Evolutionary conservation across 2,113 vertebrate species (phyloP).

Genomic region (Poeciliopsis turrubarensis): DNA sequence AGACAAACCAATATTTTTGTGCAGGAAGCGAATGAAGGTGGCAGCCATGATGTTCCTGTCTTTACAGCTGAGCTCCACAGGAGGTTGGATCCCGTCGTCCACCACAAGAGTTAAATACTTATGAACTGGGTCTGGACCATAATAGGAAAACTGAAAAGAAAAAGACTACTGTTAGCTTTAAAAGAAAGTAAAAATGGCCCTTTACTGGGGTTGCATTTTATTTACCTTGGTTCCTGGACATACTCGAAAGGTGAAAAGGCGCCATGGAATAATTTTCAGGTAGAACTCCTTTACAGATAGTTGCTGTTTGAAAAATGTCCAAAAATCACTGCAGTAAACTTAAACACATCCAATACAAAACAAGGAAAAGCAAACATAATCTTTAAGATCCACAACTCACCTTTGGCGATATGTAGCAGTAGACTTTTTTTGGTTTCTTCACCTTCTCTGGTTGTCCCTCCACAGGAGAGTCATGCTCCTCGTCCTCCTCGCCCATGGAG

Average conservation of each 20-base stretch:
- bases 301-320: constrained; percentile 83
- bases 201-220: background rate
- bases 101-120: constrained; percentile 94
- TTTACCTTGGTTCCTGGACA: constrained; percentile 98
- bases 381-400: constrained; percentile 61
- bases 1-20: constrained; percentile 95
- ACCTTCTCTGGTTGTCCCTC: constrained; percentile 91
- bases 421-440: constrained; percentile 99
- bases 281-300: constrained; percentile 99
- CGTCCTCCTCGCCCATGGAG: constrained; percentile 89
- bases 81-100: constrained; percentile 97
- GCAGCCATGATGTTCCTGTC: constrained; percentile 98
- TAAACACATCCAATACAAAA: background rate
- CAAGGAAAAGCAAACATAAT: background rate
- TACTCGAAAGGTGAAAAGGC: constrained; percentile 96
- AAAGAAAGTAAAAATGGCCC: background rate
- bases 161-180: background rate
- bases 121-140: constrained; percentile 93
- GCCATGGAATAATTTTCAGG: constrained; percentile 99
- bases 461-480: constrained; percentile 88
- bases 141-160: constrained; percentile 90
- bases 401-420: constrained; percentile 99
- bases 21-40: constrained; percentile 97
- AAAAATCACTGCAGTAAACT: background rate
- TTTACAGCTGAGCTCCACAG: constrained; percentile 97